Base-by-base conservation (phyloP, 2,113 vertebrate species). In the Ascaphus truei region DNA sequence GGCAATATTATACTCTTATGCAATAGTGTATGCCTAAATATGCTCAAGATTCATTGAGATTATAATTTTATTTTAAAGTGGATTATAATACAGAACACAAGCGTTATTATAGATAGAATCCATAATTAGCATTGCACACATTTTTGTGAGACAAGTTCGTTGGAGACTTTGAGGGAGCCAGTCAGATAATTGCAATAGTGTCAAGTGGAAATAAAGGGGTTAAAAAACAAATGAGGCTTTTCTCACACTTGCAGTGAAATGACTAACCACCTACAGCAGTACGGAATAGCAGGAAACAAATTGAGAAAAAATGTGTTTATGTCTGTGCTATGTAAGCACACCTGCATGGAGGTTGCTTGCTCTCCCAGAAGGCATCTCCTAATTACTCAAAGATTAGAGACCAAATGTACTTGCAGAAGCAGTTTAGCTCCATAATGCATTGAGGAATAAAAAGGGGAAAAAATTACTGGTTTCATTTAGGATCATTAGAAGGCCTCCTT, bases 341-440 rank as follows among this genome's bases (percentile, higher is more conserved):
- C 23, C 47, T 27, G 47, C 15, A 18, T 25, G 48, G 29, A 50
- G 45, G n/a, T 8, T 8, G 62, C 50, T 16, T 37, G 33, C 22
- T 37, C 48, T 52, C 27, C 27, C 18, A 62, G 5, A 62, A 48
- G 13, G 8, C 25, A 39, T 39, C n/a, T 39, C 8, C n/a, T 39
- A 51, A 53, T 65, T 65, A 52, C 15, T 50, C 15, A 13, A 39
- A 52, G 36, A 6, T 36, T 50, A 11, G 23, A 45, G 47, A 29
- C 29, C 47, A 25, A 34, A 50, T 51, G 47, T 12, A 53, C 15
- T 27, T 29, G n/a, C 8, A 13, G 33, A 48, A 10, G 33, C 11
- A 52, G 62, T 23, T 64, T 52, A 64, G 33, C 30, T 65, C 20
- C 37, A 5, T 26, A 23, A 25, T 64, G 62, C 47, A 51, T 65